Conservation (phyloP, 2,888 invertebrate genomes). For the Rhingia rostrata region DNA sequence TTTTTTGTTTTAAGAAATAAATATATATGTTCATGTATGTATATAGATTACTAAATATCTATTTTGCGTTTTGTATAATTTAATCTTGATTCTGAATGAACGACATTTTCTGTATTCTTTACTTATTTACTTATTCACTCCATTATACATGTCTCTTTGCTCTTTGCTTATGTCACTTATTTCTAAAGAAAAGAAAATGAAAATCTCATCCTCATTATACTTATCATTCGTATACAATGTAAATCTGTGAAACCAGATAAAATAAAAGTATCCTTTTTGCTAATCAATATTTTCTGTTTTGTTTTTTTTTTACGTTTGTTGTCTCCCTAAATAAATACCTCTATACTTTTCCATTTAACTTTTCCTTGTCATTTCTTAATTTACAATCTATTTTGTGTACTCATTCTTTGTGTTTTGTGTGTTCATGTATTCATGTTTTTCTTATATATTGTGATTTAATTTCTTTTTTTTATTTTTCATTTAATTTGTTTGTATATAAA, state of each 20-base stretch:
- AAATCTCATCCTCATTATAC: conserved; percentile 66
- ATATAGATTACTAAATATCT: conserved; percentile 72
- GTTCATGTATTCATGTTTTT: conserved; percentile 24
- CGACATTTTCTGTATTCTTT: conserved; percentile 25
- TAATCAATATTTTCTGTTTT: conserved; percentile 42
- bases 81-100: conserved; percentile 67
- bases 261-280: conserved; percentile 67
- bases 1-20: conserved; percentile 60
- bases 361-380: conserved; percentile 39
- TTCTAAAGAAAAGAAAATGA: conserved; percentile 63
- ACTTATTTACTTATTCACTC: conserved; percentile 26
- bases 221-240: conserved; percentile 73
- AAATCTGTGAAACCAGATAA: conserved; percentile 74
- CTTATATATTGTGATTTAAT: conserved; percentile 43
- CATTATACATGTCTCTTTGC: conserved; percentile 10
- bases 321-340: conserved; percentile 59
- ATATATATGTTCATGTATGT: conserved; percentile 70
- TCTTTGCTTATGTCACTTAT: conserved; percentile 37
- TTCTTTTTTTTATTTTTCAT: conserved; percentile 34
- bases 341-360: conserved; percentile 4
- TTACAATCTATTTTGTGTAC: conserved; percentile 72
- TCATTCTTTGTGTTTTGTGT: conserved; percentile 66
- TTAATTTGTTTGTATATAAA: conserved; percentile 55
- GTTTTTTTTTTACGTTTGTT: conserved; percentile 14
- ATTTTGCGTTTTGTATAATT: conserved; percentile 69